Base-by-base conservation (phyloP, 1,140 invertebrate genomes). In the Rhopalosiphum padi region DNA sequence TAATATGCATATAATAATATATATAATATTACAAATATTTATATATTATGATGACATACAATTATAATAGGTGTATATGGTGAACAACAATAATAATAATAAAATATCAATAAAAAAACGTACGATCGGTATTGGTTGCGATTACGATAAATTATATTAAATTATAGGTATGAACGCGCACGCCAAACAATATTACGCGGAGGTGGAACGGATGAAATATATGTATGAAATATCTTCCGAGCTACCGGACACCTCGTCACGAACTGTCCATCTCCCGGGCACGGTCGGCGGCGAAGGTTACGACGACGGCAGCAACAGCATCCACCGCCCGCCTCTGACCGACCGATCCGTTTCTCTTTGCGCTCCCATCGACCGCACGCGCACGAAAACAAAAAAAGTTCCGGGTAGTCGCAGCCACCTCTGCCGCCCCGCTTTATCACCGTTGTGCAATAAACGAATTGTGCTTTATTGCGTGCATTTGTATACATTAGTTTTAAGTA, bases 241-340 rank as follows among this genome's bases (percentile, higher is more conserved):
- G 82, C 82, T 93, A 93, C 91, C 51, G 91, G 82, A 93, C 91
- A 93, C 48, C 82, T 83, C 15, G 35, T 83, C 77, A 93, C 91
- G 77, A 93, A 93, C 91, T 93, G 91, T 86, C 91, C 91, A 86
- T 86, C 91, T 93, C 82, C 77, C 48, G 82, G 48, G 30, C 21
- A 15, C 46, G 60, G 23, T 41, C 55, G 89, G 41, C 46, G 23
- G 21, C 68, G 90, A 93, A 93, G 91, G 91, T 93, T 93, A 48
- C 48, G 41, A 35, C 68, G 82, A 51, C 77, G 30, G 48, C 77
- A 18, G 25, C n/a, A 41, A 23, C 51, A 30, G 77, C 82, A 55
- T 48, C 68, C 22, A 5, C 77, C n/a, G 35, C 43, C 18, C 48
- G 51, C 88, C 9, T 23, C 51, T 30, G 23, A 86, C n/a, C 18